phyloP scores from a whole-genome alignment of 2,888 invertebrate species.

The Chaitophorus viminalis region DNA sequence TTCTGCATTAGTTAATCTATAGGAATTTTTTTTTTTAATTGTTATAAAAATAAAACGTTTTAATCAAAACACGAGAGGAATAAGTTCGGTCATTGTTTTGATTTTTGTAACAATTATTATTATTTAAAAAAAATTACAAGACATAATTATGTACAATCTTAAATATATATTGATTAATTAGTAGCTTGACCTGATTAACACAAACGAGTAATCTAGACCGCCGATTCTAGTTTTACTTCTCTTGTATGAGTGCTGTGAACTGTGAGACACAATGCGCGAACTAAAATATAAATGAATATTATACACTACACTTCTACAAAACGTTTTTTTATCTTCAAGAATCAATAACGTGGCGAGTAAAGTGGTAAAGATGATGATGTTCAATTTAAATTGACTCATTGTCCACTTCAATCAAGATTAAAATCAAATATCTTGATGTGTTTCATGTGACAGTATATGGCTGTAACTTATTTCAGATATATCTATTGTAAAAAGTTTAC shows the following conservation, averaged over 20 bases:
- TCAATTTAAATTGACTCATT: not conserved
- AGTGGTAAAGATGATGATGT: not conserved
- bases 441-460: not conserved
- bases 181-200: not conserved
- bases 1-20: not conserved
- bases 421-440: not conserved
- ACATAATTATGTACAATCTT: no score
- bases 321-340: not conserved
- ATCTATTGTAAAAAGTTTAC: not conserved
- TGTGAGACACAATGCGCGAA: not conserved
- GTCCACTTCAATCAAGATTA: not conserved
- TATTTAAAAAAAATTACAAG: not conserved
- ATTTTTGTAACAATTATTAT: not conserved
- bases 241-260: no score
- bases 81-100: not conserved
- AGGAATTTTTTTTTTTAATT: not conserved
- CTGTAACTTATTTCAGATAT: not conserved
- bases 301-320: not conserved
- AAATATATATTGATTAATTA: not conserved
- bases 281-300: not conserved
- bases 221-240: no score
- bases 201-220: not conserved
- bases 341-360: no score
- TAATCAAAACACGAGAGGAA: not conserved
- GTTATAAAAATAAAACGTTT: not conserved